Evolutionary conservation across 1,140 invertebrate species (phyloP), one percentile per base, ranked within the genome.

Genomic region (Telenomus remus): DNA sequence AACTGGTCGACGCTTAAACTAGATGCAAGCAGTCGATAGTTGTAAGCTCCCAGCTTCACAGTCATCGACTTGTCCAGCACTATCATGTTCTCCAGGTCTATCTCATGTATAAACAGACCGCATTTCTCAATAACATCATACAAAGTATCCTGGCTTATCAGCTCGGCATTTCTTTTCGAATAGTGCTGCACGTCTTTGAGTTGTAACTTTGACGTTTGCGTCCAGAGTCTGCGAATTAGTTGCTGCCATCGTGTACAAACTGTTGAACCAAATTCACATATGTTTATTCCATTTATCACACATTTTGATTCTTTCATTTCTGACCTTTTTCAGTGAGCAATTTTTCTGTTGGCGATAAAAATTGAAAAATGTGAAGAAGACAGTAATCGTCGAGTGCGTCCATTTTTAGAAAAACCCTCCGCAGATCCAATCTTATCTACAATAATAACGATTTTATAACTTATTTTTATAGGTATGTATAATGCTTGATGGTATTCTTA

Each of bases 41-140:
- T 50, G 35, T 65, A 63, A 37, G 13, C 6, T 1, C 56, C 66
- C 7, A 76, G 54, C 19, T 60, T 56, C 7, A 76, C 13, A 5
- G 27, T n/a, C 11, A 76, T 0, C 44, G 61, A 76, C 47, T 76
- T 48, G 14, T 70, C 50, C 54, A 65, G 46, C 15, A 44, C 27
- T 42, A 61, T 64, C 46, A 71, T 43, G n/a, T 76, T 76, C 27
- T 76, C 74, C 27, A 76, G 49, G 34, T 64, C 74, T 8, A 76
- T 12, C 9, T 76, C 61, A 12, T 46, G 37, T 4, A 76, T 35
- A 9, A 10, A 43, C 35, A 60, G 13, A 7, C 66, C 74, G 33
- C 74, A 61, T 5, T 49, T 35, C 11, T 42, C 7, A 47, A 76
- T 76, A 13, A 76, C 47, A 0, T 65, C 14, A 11, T 34, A 2